Percentiles rank a stretch among this genome's conserved stretches.
Conservation (phyloP, 2,113 vertebrate species). For the Typhlomys cinereus region DNA sequence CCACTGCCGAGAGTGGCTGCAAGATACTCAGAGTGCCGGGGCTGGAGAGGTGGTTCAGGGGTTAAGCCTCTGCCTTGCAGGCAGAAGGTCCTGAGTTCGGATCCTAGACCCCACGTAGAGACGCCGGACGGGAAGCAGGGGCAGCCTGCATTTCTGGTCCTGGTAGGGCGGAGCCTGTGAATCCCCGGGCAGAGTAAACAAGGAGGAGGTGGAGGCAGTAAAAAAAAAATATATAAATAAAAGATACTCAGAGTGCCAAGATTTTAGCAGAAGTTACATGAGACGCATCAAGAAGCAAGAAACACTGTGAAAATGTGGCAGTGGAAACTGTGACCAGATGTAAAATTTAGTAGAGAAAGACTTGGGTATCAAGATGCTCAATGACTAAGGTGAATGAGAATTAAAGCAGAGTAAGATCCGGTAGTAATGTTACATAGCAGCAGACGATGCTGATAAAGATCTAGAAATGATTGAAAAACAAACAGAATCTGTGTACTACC, state of each 20-base stretch:
- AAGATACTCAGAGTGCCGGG: background rate
- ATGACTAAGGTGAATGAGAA: background rate
- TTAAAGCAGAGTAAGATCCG: background rate
- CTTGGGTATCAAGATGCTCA: background rate
- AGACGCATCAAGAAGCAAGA: background rate
- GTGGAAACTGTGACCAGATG: background rate
- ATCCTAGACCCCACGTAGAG: too few relatives aligned
- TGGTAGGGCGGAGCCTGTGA: too few relatives aligned
- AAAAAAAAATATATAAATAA: too few relatives aligned
- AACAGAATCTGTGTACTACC: background rate
- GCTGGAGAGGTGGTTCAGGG: too few relatives aligned
- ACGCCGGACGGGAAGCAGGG: too few relatives aligned
- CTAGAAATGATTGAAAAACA: background rate
- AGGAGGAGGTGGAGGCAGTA: too few relatives aligned
- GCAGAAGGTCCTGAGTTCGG: too few relatives aligned
- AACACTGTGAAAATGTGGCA: background rate
- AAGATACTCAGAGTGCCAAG: background rate
- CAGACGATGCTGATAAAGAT: too few relatives aligned
- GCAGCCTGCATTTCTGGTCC: too few relatives aligned
- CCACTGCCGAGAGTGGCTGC: background rate
- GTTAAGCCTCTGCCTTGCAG: too few relatives aligned
- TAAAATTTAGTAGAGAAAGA: background rate
- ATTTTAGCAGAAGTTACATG: background rate
- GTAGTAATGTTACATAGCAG: too few relatives aligned
- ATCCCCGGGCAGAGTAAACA: too few relatives aligned